Evolutionary conservation across 1,140 invertebrate genomes (phyloP).

Genomic region (Tetramorium parvispinum): DNA sequence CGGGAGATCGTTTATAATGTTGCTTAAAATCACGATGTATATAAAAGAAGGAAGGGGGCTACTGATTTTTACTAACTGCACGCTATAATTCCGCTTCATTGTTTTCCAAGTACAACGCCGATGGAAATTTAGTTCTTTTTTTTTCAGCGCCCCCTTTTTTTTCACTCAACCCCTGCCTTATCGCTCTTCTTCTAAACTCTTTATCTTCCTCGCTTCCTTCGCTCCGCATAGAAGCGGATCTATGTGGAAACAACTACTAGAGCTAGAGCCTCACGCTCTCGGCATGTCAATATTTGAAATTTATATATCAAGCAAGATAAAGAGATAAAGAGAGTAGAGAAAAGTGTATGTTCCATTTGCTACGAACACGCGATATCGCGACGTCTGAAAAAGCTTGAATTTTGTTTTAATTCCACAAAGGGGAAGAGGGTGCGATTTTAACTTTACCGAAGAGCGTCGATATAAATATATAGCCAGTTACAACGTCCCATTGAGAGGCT

Average conservation of each 20-base stretch:
- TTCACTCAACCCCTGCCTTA: neutral
- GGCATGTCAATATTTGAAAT: constrained; percentile 36
- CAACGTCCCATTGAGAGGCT: too few relatives aligned
- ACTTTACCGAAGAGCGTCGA: neutral
- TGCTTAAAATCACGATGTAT: neutral
- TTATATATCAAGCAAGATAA: neutral
- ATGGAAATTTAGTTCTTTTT: constrained; percentile 75
- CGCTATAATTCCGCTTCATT: constrained; percentile 55
- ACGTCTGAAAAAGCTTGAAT: neutral
- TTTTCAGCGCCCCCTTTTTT: too few relatives aligned
- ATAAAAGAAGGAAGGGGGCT: neutral
- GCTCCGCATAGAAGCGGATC: neutral
- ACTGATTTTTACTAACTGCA: constrained; percentile 4
- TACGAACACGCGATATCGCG: neutral
- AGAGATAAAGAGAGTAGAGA: neutral
- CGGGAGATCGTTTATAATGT: neutral
- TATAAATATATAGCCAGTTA: neutral
- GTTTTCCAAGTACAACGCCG: constrained; percentile 59
- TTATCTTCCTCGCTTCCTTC: constrained; percentile 35
- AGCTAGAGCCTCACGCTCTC: neutral
- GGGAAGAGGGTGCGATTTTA: neutral
- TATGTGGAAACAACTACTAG: neutral
- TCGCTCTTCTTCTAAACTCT: constrained; percentile 13
- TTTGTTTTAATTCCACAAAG: neutral
- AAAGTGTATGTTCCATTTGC: neutral